These are phyloP conservation scores for Branchipolynoe longqiensis DNA, from an alignment of 2,888 invertebrate genomes.

Conservation along the genomic window DNA sequence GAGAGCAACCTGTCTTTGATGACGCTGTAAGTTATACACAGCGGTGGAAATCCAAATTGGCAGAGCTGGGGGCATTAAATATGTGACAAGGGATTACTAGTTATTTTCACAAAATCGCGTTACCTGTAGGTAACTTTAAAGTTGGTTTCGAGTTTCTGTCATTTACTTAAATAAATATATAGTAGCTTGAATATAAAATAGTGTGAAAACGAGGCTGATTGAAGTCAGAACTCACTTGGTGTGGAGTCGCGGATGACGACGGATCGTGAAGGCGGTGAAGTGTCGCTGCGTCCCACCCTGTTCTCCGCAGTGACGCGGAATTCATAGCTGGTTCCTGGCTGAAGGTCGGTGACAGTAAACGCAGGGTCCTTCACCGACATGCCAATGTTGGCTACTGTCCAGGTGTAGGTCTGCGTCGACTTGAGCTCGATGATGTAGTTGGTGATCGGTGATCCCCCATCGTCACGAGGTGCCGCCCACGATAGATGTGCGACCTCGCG, in stretches of 20 bases:
- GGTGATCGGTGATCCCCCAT: constrained; percentile 89
- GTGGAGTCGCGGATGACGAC: constrained; percentile 64
- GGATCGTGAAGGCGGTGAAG: constrained; percentile 63
- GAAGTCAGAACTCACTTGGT: constrained; percentile 56
- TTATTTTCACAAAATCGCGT: too few relatives aligned
- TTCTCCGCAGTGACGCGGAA: constrained; percentile 73
- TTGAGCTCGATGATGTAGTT: constrained; percentile 73
- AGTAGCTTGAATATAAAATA: too few relatives aligned
- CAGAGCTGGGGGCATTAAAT: too few relatives aligned
- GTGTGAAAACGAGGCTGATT: too few relatives aligned
- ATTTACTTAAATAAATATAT: too few relatives aligned
- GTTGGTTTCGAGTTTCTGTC: too few relatives aligned
- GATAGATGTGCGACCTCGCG: constrained; percentile 73
- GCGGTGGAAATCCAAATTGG: too few relatives aligned
- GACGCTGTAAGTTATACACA: too few relatives aligned
- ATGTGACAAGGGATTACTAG: too few relatives aligned
- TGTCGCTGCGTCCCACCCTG: constrained; percentile 86
- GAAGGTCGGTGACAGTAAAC: constrained; percentile 72
- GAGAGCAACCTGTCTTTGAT: too few relatives aligned
- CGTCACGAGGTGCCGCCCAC: constrained; percentile 91
- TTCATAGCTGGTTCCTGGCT: constrained; percentile 78
- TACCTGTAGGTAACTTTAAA: too few relatives aligned
- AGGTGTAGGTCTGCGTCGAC: constrained; percentile 63
- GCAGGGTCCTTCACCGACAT: constrained; percentile 61
- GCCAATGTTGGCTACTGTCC: constrained; percentile 65